phyloP scores from a whole-genome alignment of 2,797 vertebrate genomes.

The Vireo griseus region DNA sequence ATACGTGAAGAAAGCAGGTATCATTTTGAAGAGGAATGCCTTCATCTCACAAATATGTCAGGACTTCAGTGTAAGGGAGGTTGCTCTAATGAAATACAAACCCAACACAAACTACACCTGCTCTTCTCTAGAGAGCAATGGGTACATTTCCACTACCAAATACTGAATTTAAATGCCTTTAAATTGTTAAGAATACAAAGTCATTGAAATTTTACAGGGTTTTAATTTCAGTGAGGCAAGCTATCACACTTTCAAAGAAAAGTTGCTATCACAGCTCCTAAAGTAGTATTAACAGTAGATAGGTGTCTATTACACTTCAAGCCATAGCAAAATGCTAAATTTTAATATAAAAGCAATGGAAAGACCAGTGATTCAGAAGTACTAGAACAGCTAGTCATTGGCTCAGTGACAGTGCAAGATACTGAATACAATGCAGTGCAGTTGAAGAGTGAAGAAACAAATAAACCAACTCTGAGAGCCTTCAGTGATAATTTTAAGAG shows the following conservation, averaged over 20 bases:
- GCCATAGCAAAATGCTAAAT: neutral
- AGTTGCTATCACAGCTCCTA: neutral
- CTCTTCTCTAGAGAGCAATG: neutral
- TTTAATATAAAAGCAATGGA: neutral
- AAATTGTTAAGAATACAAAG: neutral
- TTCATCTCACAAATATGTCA: neutral
- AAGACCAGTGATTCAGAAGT: neutral
- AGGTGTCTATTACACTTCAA: neutral
- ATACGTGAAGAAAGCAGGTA: neutral
- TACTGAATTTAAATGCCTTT: neutral
- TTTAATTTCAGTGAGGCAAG: neutral
- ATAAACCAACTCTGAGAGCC: neutral
- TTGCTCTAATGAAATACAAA: conserved; percentile 8
- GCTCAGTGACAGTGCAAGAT: neutral
- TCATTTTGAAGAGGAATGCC: neutral
- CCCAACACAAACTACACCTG: neutral
- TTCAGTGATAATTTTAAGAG: neutral
- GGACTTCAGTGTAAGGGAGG: neutral
- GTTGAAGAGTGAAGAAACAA: neutral
- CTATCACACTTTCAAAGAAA: neutral
- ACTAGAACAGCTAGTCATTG: neutral
- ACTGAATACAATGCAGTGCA: rapidly evolving
- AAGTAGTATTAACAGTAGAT: neutral
- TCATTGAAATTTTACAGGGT: neutral
- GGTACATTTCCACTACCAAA: neutral